These are phyloP conservation scores for Nannospalax galili DNA, from an alignment of 2,113 vertebrate genomes.

Conservation along the genomic window DNA sequence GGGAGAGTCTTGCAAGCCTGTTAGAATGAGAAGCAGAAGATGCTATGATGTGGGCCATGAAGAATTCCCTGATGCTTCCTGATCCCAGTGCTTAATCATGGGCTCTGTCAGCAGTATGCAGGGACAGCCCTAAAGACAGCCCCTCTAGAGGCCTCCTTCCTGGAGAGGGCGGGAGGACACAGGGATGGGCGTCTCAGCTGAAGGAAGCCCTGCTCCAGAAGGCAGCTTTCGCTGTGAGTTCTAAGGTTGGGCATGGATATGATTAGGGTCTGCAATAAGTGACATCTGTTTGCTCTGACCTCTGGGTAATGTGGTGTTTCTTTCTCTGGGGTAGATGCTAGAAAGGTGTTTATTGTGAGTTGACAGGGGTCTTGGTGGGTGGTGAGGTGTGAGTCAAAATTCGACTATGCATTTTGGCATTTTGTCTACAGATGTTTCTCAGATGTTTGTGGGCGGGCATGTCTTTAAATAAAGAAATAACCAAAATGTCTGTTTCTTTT, in stretches of 20 bases:
- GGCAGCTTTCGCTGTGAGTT: conserved; percentile 57
- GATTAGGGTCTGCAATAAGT: conserved; percentile 82
- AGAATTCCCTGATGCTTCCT: conserved; percentile 11
- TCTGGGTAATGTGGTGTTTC: conserved; percentile 82
- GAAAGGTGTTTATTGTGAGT: conserved; percentile 85
- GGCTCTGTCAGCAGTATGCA: neutral
- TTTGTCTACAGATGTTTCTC: conserved; percentile 84
- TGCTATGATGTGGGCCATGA: neutral
- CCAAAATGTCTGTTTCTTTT: conserved; percentile 77
- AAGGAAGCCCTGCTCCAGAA: conserved; percentile 49
- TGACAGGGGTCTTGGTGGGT: conserved; percentile 85
- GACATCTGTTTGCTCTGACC: conserved; percentile 84
- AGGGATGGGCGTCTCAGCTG: neutral
- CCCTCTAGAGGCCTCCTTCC: neutral
- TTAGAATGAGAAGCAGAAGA: neutral
- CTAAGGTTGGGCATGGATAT: conserved; percentile 77
- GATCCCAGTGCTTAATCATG: neutral
- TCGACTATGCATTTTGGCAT: conserved; percentile 81
- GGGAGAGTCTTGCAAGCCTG: neutral
- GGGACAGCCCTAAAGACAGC: neutral
- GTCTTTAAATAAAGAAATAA: conserved; percentile 81
- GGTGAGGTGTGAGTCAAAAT: conserved; percentile 84
- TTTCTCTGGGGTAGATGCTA: conserved; percentile 83
- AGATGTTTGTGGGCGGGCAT: conserved; percentile 82
- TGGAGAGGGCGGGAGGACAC: neutral